Base-by-base conservation (phyloP, 2,888 invertebrate species). In the Branchellion lobata region DNA sequence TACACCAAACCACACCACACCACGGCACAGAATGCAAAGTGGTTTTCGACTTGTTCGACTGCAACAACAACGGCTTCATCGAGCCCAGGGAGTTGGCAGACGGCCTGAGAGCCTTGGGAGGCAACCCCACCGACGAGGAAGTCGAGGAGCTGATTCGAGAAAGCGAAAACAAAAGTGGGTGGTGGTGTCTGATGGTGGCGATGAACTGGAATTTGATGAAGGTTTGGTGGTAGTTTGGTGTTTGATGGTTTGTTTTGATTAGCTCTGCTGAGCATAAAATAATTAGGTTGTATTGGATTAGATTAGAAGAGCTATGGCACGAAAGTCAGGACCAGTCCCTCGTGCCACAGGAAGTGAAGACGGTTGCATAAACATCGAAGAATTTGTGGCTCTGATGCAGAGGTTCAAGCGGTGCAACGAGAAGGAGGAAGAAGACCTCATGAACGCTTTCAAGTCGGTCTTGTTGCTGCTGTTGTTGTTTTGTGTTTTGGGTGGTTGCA, bases 1-100 rank as follows among this genome's bases (percentile, higher is more conserved):
- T 40, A 5, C 40, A 40, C 40, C 5, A 5, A 40, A 5, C 40
- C 14, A 5, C 40, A 40, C 5, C 14, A 5, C 40, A 8, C 40
- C 5, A 8, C 40, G 8, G 14, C 40, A 40, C 33, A 80, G 80
- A 80, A 24, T 36, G 73, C 47, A 24, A 21, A 31, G 47, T 36
- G 75, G 84, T 84, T 18, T 86, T 86, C 81, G 85, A 85, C 57
- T 83, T 86, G 81, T 86, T 86, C 74, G 86, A 86, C 81, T 85
- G 85, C 74, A 85, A 86, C 80, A 81, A 85, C 53, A 85, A 85
- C 78, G 86, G 86, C 0, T 85, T 84, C 81, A 85, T 86, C 81
- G 85, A 85, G 8, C 83, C 84, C 71, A 85, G 85, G 18, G 86
- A 86, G 78, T 81, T 86, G 27, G 81, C 75, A 18, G 73, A 74